Percentiles rank a stretch among this genome's conserved stretches.
phyloP scores from a whole-genome alignment of 1,140 invertebrate species.

The Propsilocerus akamusi region DNA sequence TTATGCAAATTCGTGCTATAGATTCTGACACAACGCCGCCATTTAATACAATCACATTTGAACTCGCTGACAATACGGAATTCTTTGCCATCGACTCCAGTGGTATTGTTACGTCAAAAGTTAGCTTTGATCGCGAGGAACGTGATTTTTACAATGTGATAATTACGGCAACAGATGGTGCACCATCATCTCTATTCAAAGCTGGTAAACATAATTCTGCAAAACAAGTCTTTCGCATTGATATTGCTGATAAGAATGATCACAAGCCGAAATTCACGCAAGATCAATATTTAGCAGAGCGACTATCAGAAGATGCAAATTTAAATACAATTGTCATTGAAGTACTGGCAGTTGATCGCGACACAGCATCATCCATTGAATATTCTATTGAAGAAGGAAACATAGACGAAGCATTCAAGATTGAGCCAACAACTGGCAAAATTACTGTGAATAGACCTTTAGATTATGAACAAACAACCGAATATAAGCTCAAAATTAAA shows the following conservation, averaged over 20 bases:
- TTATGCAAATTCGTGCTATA: constrained; percentile 70
- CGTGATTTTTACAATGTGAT: constrained; percentile 64
- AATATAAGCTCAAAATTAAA: constrained; percentile 53
- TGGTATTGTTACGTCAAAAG: constrained; percentile 65
- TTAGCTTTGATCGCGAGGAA: constrained; percentile 61
- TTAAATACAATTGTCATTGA: constrained; percentile 60
- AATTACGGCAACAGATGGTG: constrained; percentile 69
- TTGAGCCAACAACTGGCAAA: constrained; percentile 57
- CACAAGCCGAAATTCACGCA: constrained; percentile 65
- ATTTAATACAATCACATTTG: constrained; percentile 63
- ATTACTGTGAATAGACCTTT: constrained; percentile 54
- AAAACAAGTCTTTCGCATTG: constrained; percentile 59
- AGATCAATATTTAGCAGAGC: constrained; percentile 50
- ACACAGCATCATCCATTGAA: constrained; percentile 59
- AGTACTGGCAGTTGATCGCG: constrained; percentile 59
- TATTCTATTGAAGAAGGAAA: constrained; percentile 68
- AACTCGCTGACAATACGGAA: constrained; percentile 45
- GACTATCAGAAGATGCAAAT: constrained; percentile 64
- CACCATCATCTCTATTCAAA: constrained; percentile 51
- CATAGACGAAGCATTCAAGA: constrained; percentile 53
- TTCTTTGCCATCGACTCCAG: constrained; percentile 62
- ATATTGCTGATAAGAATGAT: constrained; percentile 83
- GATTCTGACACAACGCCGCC: constrained; percentile 69
- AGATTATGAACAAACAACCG: constrained; percentile 70
- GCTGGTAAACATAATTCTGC: constrained; percentile 49